These are phyloP conservation scores for Acrocephalus kingi DNA, from an alignment of 2,113 vertebrate species.

Conservation along the genomic window DNA sequence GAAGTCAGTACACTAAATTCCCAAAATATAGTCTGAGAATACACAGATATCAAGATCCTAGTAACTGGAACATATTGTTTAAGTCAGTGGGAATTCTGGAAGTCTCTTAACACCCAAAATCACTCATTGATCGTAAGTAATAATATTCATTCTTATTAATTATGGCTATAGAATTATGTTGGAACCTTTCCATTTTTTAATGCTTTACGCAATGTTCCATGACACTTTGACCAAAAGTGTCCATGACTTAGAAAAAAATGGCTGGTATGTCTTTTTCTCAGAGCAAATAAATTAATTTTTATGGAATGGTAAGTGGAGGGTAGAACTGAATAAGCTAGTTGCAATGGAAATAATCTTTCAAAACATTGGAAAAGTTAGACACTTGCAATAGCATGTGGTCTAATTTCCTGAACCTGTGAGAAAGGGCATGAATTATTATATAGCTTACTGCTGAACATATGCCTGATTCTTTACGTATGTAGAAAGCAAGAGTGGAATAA, in stretches of 20 bases:
- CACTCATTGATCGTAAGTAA: neutral
- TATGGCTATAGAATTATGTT: neutral
- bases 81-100: neutral
- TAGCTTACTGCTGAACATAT: neutral
- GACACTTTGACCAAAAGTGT: neutral
- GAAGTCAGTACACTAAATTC: neutral
- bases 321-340: conserved; percentile 33
- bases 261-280: neutral
- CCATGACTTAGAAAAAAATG: conserved; percentile 22
- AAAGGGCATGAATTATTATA: conserved; percentile 43
- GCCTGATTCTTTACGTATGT: neutral
- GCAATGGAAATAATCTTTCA: conserved; percentile 59
- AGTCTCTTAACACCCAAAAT: neutral
- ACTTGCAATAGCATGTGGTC: conserved; percentile 39
- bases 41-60: neutral
- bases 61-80: neutral
- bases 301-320: conserved; percentile 18
- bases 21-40: neutral
- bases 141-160: conserved; percentile 21
- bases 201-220: conserved; percentile 32
- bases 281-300: conserved; percentile 57
- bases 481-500: neutral
- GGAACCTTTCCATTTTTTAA: neutral
- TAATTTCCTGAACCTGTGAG: conserved; percentile 63
- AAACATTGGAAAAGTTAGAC: conserved; percentile 55